Evolutionary conservation across 2,888 invertebrate species (phyloP).

Genomic region (Brachylomia viminalis): DNA sequence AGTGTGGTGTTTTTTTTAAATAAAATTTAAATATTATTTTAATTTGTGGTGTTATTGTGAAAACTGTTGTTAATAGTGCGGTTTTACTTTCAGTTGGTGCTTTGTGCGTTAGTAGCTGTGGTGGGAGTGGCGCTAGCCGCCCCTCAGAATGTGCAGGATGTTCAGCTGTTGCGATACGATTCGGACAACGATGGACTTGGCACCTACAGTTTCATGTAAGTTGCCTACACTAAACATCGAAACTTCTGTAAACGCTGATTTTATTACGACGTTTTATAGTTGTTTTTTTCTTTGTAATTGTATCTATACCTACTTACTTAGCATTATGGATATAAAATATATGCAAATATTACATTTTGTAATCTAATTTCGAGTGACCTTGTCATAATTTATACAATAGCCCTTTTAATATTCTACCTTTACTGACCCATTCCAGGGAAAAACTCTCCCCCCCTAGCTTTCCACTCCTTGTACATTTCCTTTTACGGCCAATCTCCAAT

Average conservation of each 20-base stretch:
- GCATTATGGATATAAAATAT: not conserved
- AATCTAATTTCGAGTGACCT: not conserved
- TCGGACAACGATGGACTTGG: conserved; percentile 84
- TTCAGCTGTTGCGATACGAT: conserved; percentile 79
- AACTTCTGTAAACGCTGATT: not conserved
- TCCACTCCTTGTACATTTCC: not conserved
- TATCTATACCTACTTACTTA: not conserved
- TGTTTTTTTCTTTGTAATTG: not conserved
- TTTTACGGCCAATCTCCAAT: not conserved
- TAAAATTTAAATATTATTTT: conserved; percentile 22
- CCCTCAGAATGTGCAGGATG: conserved; percentile 79
- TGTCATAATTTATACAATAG: not conserved
- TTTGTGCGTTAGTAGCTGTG: conserved; percentile 80
- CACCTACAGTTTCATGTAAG: conserved; percentile 81
- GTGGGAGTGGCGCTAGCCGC: conserved; percentile 73
- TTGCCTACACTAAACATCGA: not conserved
- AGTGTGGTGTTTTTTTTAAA: conserved; percentile 13
- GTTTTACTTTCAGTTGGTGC: conserved; percentile 82
- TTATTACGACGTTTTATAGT: too few relatives aligned
- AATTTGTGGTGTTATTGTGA: conserved; percentile 39
- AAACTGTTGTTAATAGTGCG: conserved; percentile 62
- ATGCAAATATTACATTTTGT: not conserved
- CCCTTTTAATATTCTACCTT: not conserved
- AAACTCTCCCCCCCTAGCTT: not conserved
- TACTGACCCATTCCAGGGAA: too few relatives aligned